These are phyloP conservation scores for Poecilobothrus nobilitatus DNA, from an alignment of 2,888 invertebrate species.

Conservation along the genomic window DNA sequence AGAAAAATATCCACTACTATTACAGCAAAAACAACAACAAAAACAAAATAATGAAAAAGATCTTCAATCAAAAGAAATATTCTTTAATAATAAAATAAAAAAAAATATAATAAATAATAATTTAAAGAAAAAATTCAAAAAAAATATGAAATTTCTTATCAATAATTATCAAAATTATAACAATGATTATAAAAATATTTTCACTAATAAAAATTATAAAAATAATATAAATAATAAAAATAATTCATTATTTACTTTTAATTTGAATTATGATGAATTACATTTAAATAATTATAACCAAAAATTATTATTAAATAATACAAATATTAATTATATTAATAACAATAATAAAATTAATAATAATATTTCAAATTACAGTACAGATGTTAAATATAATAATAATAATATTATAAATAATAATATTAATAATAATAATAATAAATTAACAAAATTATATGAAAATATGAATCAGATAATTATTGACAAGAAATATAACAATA, in stretches of 20 bases:
- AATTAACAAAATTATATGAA: background rate
- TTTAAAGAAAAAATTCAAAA: background rate
- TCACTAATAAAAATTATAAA: background rate
- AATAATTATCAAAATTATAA: background rate
- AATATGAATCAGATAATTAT: background rate
- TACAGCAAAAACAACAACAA: background rate
- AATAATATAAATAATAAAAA: background rate
- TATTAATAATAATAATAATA: background rate
- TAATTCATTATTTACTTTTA: background rate
- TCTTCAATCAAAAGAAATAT: too few species aligned
- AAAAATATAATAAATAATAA: too few species aligned
- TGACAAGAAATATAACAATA: background rate
- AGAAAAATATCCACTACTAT: background rate
- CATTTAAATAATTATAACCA: background rate
- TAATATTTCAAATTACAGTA: too few species aligned
- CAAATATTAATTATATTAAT: too few species aligned
- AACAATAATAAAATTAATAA: too few species aligned
- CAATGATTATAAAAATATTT: background rate
- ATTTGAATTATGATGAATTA: background rate
- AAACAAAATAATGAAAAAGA: too few species aligned
- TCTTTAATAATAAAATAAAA: too few species aligned
- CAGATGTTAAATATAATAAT: background rate
- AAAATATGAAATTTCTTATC: background rate
- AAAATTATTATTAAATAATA: too few species aligned
- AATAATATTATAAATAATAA: background rate